Conservation (phyloP, 2,888 invertebrate species). For the Cylindroiulus punctatus region DNA sequence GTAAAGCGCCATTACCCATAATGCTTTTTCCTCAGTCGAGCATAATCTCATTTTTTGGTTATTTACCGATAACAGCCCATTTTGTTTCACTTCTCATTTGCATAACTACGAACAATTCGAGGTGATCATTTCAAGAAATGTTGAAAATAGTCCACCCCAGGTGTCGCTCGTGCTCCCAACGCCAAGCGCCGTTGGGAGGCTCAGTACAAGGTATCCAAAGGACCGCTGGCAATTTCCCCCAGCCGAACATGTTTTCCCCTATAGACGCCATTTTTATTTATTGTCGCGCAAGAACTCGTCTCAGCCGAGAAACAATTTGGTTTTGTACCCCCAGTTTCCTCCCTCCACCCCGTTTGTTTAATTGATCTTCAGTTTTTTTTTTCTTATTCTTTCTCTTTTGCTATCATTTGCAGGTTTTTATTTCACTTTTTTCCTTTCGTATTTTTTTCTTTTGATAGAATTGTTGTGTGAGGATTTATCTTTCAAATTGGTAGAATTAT, state of each 20-base stretch:
- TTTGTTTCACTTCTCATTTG: neutral
- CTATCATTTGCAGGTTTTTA: constrained; percentile 39
- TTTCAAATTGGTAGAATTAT: constrained; percentile 11
- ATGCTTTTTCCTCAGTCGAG: neutral
- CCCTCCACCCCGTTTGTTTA: neutral
- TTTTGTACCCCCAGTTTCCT: neutral
- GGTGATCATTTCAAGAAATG: constrained; percentile 17
- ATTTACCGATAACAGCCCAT: neutral
- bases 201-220: constrained; percentile 13
- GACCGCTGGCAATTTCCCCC: constrained; percentile 15
- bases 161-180: constrained; percentile 1
- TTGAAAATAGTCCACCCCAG: constrained; percentile 40
- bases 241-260: neutral
- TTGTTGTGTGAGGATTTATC: constrained; percentile 39
- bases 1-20: neutral
- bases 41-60: neutral
- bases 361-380: neutral
- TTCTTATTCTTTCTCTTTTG: neutral
- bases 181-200: constrained; percentile 1
- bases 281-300: neutral
- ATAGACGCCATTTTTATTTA: neutral
- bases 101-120: constrained; percentile 35
- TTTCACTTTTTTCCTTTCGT: neutral
- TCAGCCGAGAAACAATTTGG: neutral
- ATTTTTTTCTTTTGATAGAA: neutral